Percentiles rank a stretch among this genome's conserved stretches.
These are phyloP conservation scores for Dryoscopus gambensis DNA, from an alignment of 2,113 vertebrate species.

Conservation along the genomic window DNA sequence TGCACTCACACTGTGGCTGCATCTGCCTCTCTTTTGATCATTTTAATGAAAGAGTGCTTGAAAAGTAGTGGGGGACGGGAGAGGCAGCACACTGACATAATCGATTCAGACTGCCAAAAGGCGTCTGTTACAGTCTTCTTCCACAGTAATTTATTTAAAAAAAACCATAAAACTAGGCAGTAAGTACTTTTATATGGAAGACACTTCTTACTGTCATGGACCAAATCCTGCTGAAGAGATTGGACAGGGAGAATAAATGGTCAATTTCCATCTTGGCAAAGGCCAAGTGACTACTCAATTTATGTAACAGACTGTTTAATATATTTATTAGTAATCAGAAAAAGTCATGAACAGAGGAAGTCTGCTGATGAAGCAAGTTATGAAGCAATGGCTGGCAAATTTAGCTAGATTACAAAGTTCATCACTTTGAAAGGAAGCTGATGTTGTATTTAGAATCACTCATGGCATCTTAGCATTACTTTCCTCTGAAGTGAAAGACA, in stretches of 20 bases:
- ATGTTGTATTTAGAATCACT: not conserved
- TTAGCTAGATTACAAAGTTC: not conserved
- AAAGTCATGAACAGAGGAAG: not conserved
- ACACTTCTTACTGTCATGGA: not conserved
- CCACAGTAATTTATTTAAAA: not conserved
- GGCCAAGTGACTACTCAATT: not conserved
- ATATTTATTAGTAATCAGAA: slow-evolving; percentile 22
- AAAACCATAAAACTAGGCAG: not conserved
- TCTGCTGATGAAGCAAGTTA: slow-evolving; percentile 31
- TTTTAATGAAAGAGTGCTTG: slow-evolving; percentile 17
- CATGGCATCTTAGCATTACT: not conserved
- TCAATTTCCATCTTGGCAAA: slow-evolving; percentile 3
- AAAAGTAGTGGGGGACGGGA: not conserved
- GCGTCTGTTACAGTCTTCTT: not conserved
- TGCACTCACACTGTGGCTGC: slow-evolving; percentile 38
- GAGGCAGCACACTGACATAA: slow-evolving; percentile 27
- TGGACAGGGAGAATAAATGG: not conserved
- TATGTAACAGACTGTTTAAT: not conserved
- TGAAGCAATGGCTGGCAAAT: not conserved
- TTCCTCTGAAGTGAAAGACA: not conserved
- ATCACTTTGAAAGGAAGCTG: slow-evolving; percentile 31
- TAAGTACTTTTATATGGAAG: not conserved
- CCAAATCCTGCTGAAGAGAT: not conserved
- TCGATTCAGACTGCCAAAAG: slow-evolving; percentile 13
- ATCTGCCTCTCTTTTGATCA: slow-evolving; percentile 40